Evolutionary conservation across 2,113 vertebrate species (phyloP), one percentile per base, ranked within the genome.

Genomic region (Phalacrocorax brasilianus): DNA sequence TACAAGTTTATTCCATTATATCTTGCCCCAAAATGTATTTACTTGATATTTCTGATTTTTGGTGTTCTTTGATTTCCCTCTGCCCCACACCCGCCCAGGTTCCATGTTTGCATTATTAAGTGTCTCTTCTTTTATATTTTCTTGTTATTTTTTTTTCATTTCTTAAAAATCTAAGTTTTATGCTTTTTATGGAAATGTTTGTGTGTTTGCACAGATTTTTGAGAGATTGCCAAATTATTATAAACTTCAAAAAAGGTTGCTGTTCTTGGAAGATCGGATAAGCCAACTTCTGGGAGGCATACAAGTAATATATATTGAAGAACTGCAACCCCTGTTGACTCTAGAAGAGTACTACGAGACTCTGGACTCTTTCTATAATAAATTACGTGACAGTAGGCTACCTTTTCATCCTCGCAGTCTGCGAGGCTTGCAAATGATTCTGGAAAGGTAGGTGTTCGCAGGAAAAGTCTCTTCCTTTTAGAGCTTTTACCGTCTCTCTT

Each of bases 271-370:
- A 97, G 99, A 99, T 74, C 96, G 97, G 75, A 98, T 99, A 97
- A 98, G 99, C 96, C 97, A 98, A 9, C 98, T 99, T 45, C 97
- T 99, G 35, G 99, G 99, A 20, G 99, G 99, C 33, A 98, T 99
- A 18, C 98, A 98, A 75, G 98, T 99, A 32, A 95, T 98, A 61
- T 98, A 99, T 26, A 47, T 98, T 8, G 99, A 99, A 92, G 98
- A 98, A 24, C 90, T 99, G 49, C 98, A 99, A 67, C 98, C 99
- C 8, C 94, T 98, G 11, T 85, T 99, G 95, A 98, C 98, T 20
- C 97, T 99, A 5, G 97, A 99, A 5, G 99, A 99, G 55, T 98
- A 99, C 97, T 99, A 99, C 44, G 92, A 97, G 73, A 97, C 97
- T 56, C 98, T 99, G 22, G 97, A 97, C 49, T 85, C 95, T 52